Evolutionary conservation across 2,888 invertebrate species (phyloP).

Genomic region (Ephialtes manifestator): DNA sequence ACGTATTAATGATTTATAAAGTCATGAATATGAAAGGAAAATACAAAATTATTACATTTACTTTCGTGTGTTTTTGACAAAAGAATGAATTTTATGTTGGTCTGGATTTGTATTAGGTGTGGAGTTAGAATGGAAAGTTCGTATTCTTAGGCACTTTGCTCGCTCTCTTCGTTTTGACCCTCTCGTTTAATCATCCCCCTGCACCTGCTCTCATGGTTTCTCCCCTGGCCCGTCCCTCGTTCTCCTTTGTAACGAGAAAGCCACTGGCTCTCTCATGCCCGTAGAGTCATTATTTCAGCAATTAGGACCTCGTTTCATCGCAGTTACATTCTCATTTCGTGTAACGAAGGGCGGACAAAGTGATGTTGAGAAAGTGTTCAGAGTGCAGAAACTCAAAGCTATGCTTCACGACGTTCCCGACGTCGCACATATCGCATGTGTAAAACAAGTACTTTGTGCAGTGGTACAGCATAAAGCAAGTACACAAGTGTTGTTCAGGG

Average conservation of each 20-base stretch:
- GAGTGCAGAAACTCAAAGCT: slow-evolving; percentile 61
- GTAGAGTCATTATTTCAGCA: slow-evolving; percentile 73
- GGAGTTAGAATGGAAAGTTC: not conserved
- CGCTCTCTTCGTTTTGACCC: slow-evolving; percentile 62
- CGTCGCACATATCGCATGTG: not conserved
- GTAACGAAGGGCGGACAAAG: slow-evolving; percentile 50
- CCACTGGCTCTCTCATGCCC: slow-evolving; percentile 60
- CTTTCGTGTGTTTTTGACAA: not conserved
- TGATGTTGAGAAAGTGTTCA: slow-evolving; percentile 8
- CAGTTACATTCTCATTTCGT: slow-evolving; percentile 30
- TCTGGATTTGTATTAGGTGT: not conserved
- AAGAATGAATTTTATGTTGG: not conserved
- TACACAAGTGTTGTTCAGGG: not conserved
- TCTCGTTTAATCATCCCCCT: slow-evolving; percentile 33
- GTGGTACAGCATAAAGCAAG: not conserved
- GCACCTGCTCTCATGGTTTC: slow-evolving; percentile 6
- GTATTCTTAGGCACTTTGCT: not conserved
- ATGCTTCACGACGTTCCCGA: not conserved
- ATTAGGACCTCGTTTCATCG: slow-evolving; percentile 71
- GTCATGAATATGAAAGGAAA: no score
- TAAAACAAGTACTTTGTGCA: slow-evolving; percentile 5
- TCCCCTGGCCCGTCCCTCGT: not conserved
- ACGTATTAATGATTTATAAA: no score
- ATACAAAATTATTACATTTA: not conserved
- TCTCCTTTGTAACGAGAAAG: slow-evolving; percentile 59